Evolutionary conservation across 2,888 invertebrate genomes (phyloP).

Genomic region (Melinaea menophilus): DNA sequence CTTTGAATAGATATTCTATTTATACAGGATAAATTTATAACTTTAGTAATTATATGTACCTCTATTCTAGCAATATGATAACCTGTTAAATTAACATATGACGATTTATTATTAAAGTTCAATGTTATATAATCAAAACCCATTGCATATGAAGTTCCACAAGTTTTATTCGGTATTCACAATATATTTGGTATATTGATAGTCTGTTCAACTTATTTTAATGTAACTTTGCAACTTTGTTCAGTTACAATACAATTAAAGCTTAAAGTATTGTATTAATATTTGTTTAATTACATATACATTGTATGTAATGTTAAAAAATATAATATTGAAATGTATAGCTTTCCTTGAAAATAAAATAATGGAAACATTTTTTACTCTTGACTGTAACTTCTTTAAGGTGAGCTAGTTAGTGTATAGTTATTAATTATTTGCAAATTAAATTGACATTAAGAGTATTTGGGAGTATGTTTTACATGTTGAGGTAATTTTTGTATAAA

Average conservation of each 20-base stretch:
- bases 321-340: too few species aligned
- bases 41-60: constrained; percentile 34
- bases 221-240: too few species aligned
- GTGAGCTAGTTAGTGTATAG: background rate
- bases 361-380: background rate
- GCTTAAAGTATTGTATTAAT: too few species aligned
- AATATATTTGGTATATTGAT: constrained; percentile 39
- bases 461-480: background rate
- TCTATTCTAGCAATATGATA: constrained; percentile 33
- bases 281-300: too few species aligned
- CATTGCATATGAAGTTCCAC: constrained; percentile 23
- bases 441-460: background rate
- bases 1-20: constrained; percentile 38
- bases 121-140: constrained; percentile 26
- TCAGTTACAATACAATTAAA: too few species aligned
- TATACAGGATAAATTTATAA: constrained; percentile 38
- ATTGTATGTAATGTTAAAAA: too few species aligned
- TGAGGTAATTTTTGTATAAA: background rate
- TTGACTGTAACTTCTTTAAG: background rate
- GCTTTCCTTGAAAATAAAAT: background rate
- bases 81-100: constrained; percentile 31
- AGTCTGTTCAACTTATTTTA: constrained; percentile 21
- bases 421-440: constrained; percentile 1
- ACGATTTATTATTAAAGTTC: constrained; percentile 25
- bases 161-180: constrained; percentile 25